Evolutionary conservation across 1,140 invertebrate genomes (phyloP).

Genomic region (Drosophila sturtevanti): DNA sequence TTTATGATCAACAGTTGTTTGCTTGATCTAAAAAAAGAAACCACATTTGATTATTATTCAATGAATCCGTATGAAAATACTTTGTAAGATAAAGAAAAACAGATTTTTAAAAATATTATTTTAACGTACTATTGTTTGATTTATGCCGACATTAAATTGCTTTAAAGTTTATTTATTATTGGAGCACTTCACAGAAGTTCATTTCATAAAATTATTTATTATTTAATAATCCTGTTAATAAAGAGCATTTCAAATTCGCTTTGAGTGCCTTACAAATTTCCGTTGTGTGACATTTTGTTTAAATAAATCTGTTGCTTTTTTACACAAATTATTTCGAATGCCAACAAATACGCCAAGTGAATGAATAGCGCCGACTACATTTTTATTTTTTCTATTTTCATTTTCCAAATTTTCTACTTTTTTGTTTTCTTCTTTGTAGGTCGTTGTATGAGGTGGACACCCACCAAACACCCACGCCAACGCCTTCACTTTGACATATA

Average conservation of each 20-base stretch:
- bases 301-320: slow-evolving; percentile 64
- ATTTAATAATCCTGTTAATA: not conserved
- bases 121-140: not conserved
- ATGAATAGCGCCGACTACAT: slow-evolving; percentile 30
- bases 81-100: slow-evolving; percentile 4
- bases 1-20: slow-evolving; percentile 77
- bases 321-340: slow-evolving; percentile 58
- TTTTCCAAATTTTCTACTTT: not conserved
- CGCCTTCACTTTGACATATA: slow-evolving; percentile 69
- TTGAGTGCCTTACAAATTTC: not conserved
- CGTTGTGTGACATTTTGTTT: slow-evolving; percentile 9
- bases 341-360: slow-evolving; percentile 47
- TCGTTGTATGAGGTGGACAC: slow-evolving; percentile 41
- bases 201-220: not conserved
- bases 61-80: slow-evolving; percentile 32
- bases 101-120: slow-evolving; percentile 1
- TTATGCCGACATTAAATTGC: not conserved
- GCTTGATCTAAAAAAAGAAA: slow-evolving; percentile 40
- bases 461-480: slow-evolving; percentile 50
- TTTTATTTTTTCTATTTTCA: slow-evolving; percentile 14
- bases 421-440: slow-evolving; percentile 45
- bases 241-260: slow-evolving; percentile 13
- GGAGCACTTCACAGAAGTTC: not conserved
- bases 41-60: slow-evolving; percentile 21
- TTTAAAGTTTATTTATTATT: not conserved